Percentiles rank a stretch among this genome's conserved stretches.
phyloP scores from a whole-genome alignment of 2,888 invertebrate genomes.

The Rhorus exstirpatorius region DNA sequence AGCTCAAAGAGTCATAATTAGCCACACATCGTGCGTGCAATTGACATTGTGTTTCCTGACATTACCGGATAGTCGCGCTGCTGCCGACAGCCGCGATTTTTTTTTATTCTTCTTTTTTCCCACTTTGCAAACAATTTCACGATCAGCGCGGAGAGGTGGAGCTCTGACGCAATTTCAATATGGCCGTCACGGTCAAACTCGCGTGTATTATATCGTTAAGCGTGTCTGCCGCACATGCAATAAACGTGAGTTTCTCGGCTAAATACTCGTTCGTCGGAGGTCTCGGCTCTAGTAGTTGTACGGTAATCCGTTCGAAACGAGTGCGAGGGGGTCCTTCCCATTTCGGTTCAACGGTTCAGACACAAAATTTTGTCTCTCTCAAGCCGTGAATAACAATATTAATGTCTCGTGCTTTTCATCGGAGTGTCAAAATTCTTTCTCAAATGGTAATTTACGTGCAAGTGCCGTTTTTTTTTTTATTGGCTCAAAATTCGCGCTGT shows the following conservation, averaged over 20 bases:
- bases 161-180: conserved; percentile 57
- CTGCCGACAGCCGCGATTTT: conserved; percentile 8
- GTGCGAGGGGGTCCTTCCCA: too few species aligned
- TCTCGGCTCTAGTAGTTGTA: conserved; percentile 23
- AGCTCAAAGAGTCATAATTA: background rate
- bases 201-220: conserved; percentile 5
- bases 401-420: too few species aligned
- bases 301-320: conserved; percentile 5
- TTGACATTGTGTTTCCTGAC: background rate
- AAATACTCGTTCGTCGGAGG: conserved; percentile 18
- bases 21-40: background rate
- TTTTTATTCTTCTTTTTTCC: conserved; percentile 12
- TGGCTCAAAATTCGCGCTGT: background rate
- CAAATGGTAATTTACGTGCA: background rate
- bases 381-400: too few species aligned
- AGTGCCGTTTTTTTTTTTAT: background rate
- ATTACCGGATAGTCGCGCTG: background rate
- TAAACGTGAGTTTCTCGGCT: conserved; percentile 39
- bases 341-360: too few species aligned
- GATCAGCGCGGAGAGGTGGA: conserved; percentile 23
- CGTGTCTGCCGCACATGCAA: conserved; percentile 11
- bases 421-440: too few species aligned
- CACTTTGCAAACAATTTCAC: conserved; percentile 38
- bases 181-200: conserved; percentile 54
- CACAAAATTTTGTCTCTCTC: too few species aligned